Base-by-base conservation (phyloP, 2,113 vertebrate genomes). In the Malurus elegans region DNA sequence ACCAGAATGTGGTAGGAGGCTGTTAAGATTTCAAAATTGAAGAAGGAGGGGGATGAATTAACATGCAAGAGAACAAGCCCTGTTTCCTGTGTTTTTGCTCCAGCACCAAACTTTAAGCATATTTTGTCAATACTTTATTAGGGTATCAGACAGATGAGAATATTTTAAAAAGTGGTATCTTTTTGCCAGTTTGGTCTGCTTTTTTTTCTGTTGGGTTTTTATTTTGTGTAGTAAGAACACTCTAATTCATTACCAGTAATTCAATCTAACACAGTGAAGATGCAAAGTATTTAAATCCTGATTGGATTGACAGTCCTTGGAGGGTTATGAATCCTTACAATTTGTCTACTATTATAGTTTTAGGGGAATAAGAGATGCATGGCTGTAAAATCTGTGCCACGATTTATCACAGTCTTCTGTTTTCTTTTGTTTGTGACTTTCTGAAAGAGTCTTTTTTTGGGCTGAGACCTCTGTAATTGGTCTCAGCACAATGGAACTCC, bases 391-490 rank as follows among this genome's bases (percentile, higher is more conserved):
- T 58, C 81, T 83, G 62, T 56, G 67, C 75, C 70, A 71, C 48
- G 0, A 95, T 93, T 94, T 92, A 95, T 93, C 95, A 94, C 73
- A 93, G 85, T 51, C 82, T 79, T 84, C 54, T 92, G 85, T 95
- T 92, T 95, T 82, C 93, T 91, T 79, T 95, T 96, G 81, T 91
- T 96, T 93, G 58, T 87, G 92, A 94, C 81, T 94, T 92, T 94
- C 79, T 96, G 89, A 95, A 95, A 96, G 86, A 94, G 81, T 34
- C 84, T 96, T 86, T 95, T 95, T 95, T 92, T 57, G 93, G 91
- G 42, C 93, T 92, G 87, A 97, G 89, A 96, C 92, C 91, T 81
- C 94, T 95, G 42, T 96, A 96, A 97, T 95, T 95, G 95, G 96
- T 87, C 94, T 96, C 94, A 95, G 70, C 81, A 95, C 94, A 96